Evolutionary conservation across 2,888 invertebrate species (phyloP).

Genomic region (Megaustenia siamemsis): DNA sequence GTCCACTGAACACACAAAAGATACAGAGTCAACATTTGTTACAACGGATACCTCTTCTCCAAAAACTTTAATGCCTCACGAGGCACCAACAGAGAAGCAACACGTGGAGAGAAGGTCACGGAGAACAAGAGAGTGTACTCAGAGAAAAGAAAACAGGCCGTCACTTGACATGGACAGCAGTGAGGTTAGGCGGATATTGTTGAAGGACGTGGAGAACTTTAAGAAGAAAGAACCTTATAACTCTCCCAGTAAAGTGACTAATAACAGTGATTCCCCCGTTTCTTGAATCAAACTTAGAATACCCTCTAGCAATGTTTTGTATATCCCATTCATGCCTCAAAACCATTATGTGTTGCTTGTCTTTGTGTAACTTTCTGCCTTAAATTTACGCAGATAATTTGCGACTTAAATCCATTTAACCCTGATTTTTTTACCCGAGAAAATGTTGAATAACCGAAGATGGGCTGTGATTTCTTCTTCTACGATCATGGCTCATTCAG

Average conservation of each 20-base stretch:
- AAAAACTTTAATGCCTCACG: background rate
- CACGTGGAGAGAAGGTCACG: background rate
- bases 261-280: constrained; percentile 7
- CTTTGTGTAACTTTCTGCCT: no score
- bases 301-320: no score
- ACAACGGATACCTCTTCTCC: background rate
- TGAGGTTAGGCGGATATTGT: constrained; percentile 30
- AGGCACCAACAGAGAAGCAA: background rate
- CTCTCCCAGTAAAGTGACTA: constrained; percentile 33
- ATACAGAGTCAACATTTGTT: background rate
- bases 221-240: constrained; percentile 32
- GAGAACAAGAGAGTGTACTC: constrained; percentile 8
- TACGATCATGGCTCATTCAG: no score
- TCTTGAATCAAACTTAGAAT: no score
- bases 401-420: no score
- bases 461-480: no score
- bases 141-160: constrained; percentile 14
- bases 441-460: no score
- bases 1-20: background rate
- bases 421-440: no score
- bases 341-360: no score
- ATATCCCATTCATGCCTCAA: no score
- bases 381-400: no score
- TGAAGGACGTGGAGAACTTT: constrained; percentile 48
- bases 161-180: background rate